Base-by-base conservation (phyloP, 2,888 invertebrate species). In the Andrena trimmerana region DNA sequence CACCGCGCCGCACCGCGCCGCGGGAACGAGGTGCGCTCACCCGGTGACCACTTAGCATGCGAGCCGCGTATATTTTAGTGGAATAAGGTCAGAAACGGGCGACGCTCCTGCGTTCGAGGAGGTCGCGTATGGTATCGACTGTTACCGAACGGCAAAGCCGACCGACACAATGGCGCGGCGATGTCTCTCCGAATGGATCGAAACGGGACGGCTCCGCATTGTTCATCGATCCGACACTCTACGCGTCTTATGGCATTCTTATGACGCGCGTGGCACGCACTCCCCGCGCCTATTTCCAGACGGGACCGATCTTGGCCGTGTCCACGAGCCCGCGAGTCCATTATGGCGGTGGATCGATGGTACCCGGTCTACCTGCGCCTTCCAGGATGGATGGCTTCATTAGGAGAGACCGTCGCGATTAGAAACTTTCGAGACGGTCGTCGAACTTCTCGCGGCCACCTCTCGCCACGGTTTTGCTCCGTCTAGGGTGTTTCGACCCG, bases 211-310 rank as follows among this genome's bases (percentile, higher is more conserved):
- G 52, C 77, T 81, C 80, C 65, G 83, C 86, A 86, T 86, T 81
- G 88, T 84, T 70, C 74, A 8, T 7, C 81, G 79, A 66, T 83
- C 86, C 85, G 90, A 89, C 89, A 89, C 57, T 59, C 10, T 29
- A 13, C 89, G 87, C 90, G 89, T 90, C 90, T 91, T 91, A 90
- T 92, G 91, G 92, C 91, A 92, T 92, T 91, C 92, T 91, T 91
- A 88, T 88, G 89, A 90, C 89, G 90, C 90, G 90, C 92, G 91
- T 91, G 91, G 90, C 92, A 89, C 88, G 84, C 88, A 85, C 87
- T 52, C 86, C 83, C 75, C 79, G 77, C 83, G 77, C 72, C 77
- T 79, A 84, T 78, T 78, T 87, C 59, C 75, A 69, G 50, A 63
- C 63, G 54, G 27, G 36, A 50, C 68, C 65, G 72, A 6, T 52